Evolutionary conservation across 2,888 invertebrate genomes (phyloP), one percentile per base, ranked within the genome.

Genomic region (Anaspis maculata): DNA sequence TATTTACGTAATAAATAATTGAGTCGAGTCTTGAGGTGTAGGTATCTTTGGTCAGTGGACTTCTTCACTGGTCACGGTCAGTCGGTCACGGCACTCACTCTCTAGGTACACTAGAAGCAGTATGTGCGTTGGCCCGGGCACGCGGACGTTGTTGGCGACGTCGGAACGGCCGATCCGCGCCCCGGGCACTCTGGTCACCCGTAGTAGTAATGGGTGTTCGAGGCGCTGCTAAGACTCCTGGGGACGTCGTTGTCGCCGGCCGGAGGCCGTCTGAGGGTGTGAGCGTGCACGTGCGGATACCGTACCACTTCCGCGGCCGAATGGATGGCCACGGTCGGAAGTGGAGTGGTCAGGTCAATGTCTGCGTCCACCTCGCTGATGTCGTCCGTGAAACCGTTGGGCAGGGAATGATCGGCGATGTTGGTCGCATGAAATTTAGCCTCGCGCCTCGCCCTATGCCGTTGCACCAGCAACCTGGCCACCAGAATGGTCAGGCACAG

Each of bases 331-430:
- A 55, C 74, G 64, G 60, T 46, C 4, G 80, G 78, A 12, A 77
- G 73, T 2, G 81, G 76, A 16, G 79, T 78, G 28, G 79, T 79
- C 44, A 83, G 74, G 58, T 82, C 83, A 37, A 83, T 83, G 52
- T 84, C 83, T 26, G 80, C 83, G 62, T 85, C 84, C 24, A 84
- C 78, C 67, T 89, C 88, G 50, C 86, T 87, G 66, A 88, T 83
- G 63, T 87, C 86, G 67, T 88, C 88, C 49, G 79, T 80, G 66
- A 88, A 87, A 36, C 85, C 85, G 59, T 84, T 83, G 9, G 85
- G 83, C 36, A 85, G 70, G 46, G 84, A 76, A 25, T 84, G 82
- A 40, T 83, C 82, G 41, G 82, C 79, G 29, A 81, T 75, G 39
- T 77, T 73, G 30, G 77, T 77, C 13, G 76, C 73, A 44, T 74